Base-by-base conservation (phyloP, 2,888 invertebrate species). In the Parochlus steinenii region DNA sequence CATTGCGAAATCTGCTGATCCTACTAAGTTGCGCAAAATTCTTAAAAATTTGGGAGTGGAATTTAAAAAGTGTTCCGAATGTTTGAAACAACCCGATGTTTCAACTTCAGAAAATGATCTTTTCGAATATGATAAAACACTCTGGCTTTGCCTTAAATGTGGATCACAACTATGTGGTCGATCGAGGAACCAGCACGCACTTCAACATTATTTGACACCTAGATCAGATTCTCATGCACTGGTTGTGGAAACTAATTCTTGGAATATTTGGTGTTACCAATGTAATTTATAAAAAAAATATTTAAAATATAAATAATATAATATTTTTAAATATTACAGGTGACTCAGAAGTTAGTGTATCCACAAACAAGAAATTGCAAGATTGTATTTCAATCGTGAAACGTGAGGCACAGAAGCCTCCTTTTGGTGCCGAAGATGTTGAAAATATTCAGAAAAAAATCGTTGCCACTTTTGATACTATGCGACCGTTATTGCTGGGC, bases 81-180 rank as follows among this genome's bases (percentile, higher is more conserved):
- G 74, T 57, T 56, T 65, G 49, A 71, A 70, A 56, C 62, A 42
- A 51, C 64, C 56, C 41, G 47, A 50, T 28, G 45, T 42, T 22
- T 39, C 29, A 3, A 19, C 10, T 26, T 11, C 20, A 7, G 44
- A 47, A 22, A 49, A 51, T 11, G 42, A 44, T 7, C 51, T 50
- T 41, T 56, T 55, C 34, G 64, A 65, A 43, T 56, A 57, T 31
- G 67, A 68, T 44, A 50, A 54, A 31, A 62, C 61, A 1, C 53
- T 79, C 40, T 83, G 81, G 80, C 65, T 87, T 59, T 89, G 87
- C 50, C 59, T 87, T 40, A 73, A 74, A 43, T 89, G 87, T 55
- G 86, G 81, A 3, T 61, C 74, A 27, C 76, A 78, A 49, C 66
- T 74, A 15, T 87, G 87, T 54, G 81, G 79, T 3, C 63, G 74